Conservation (phyloP, 1,140 invertebrate species). For the Mactra quadrangularis region DNA sequence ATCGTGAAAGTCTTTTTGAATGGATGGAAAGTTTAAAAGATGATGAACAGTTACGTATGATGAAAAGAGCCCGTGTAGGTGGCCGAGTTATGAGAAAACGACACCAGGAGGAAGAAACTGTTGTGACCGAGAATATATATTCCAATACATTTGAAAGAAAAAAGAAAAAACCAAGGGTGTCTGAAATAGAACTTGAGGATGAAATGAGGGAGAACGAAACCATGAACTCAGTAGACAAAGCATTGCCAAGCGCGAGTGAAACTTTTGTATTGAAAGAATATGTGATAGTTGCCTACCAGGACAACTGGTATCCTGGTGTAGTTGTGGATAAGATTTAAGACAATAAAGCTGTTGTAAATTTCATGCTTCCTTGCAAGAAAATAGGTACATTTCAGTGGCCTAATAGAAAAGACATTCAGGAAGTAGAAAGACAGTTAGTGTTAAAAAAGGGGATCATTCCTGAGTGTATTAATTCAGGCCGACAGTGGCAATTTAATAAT, state of each 20-base stretch:
- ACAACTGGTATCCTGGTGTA: conserved; percentile 37
- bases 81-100: neutral
- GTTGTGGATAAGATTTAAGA: neutral
- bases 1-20: neutral
- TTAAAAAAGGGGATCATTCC: neutral
- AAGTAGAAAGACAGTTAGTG: conserved; percentile 10
- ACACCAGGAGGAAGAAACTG: neutral
- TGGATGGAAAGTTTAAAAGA: conserved; percentile 1
- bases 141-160: conserved; percentile 1
- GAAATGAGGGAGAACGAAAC: too few species aligned
- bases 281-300: conserved; percentile 23
- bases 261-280: neutral
- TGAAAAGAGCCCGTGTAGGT: neutral
- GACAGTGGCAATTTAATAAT: conserved; percentile 8
- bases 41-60: neutral
- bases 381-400: conserved; percentile 21
- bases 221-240: too few species aligned
- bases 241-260: neutral
- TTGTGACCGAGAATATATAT: neutral
- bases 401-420: neutral
- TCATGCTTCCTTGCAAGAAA: conserved; percentile 2
- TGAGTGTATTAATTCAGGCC: neutral
- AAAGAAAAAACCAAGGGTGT: neutral
- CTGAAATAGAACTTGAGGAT: too few species aligned
- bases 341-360: neutral